Evolutionary conservation across 2,888 invertebrate species (phyloP).

Genomic region (Spialia ferax): DNA sequence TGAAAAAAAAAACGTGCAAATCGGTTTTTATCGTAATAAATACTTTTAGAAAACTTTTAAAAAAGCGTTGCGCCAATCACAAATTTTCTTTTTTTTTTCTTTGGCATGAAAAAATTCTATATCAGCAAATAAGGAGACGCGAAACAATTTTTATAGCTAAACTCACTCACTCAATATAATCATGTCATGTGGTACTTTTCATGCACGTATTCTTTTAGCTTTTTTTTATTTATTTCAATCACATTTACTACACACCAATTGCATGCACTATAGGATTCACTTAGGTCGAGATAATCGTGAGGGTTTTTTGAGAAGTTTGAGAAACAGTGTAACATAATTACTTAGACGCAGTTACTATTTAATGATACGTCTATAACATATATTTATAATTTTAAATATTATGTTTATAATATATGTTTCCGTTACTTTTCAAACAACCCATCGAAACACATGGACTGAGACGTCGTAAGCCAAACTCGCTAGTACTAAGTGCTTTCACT

Average conservation of each 20-base stretch:
- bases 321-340: not conserved
- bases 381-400: no score
- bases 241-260: conserved; percentile 40
- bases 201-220: conserved; percentile 20
- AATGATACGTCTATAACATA: not conserved
- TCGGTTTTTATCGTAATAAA: not conserved
- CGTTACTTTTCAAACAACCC: conserved; percentile 35
- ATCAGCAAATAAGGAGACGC: conserved; percentile 29
- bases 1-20: conserved; percentile 29
- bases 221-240: conserved; percentile 6
- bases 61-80: conserved; percentile 8
- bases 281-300: conserved; percentile 1
- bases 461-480: conserved; percentile 48
- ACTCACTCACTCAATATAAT: conserved; percentile 21
- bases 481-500: conserved; percentile 53
- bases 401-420: not conserved
- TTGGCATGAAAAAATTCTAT: conserved; percentile 5
- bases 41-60: not conserved
- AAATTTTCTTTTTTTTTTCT: not conserved
- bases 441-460: conserved; percentile 46
- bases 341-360: not conserved
- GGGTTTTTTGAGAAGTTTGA: conserved; percentile 27
- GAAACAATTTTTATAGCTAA: conserved; percentile 30
- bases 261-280: conserved; percentile 37
- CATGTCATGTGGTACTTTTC: conserved; percentile 1